Base-by-base conservation (phyloP, 2,888 invertebrate species). In the Caenorhabditis japonica region DNA sequence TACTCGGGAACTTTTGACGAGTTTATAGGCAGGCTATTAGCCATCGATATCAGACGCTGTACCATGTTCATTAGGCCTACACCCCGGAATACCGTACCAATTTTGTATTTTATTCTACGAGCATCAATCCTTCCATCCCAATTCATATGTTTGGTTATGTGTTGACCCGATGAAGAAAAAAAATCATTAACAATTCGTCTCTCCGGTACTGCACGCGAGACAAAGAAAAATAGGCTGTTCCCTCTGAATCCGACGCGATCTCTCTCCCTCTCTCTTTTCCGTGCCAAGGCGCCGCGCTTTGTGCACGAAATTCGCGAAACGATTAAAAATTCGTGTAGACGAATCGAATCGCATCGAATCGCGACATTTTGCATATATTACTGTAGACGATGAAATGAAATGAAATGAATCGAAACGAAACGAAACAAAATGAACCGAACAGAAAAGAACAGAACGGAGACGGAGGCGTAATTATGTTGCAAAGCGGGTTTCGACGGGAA, bases 291-390 rank as follows among this genome's bases (percentile, higher is more conserved):
- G 30, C 49, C 49, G 33, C 49, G 30, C 23, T 25, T 17, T 21
- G 36, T 43, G 39, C 41, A 44, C 30, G 44, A 25, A 23, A 15
- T 15, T 36, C 44, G 43, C 47, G 55, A 55, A 64, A 49, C 64
- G 64, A 64, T 64, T 64, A 64, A 64, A 64, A 64, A 64, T 64
- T 64, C 55, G 30, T 5, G 7, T 5, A 30, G 30, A n/a, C n/a
- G n/a, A n/a, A n/a, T n/a, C n/a, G n/a, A n/a, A n/a, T n/a, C n/a
- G n/a, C n/a, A n/a, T n/a, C n/a, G n/a, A n/a, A n/a, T n/a, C n/a
- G n/a, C n/a, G 38, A 36, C 60, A 60, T 60, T 64, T 64, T 64
- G 64, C 64, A 60, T 53, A 69, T 60, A 60, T 68, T 58, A 68
- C 44, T 58, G 46, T 58, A 60, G 46, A n/a, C n/a, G n/a, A n/a